Conservation (phyloP, 2,113 vertebrate species). For the Pogona vitticeps region DNA sequence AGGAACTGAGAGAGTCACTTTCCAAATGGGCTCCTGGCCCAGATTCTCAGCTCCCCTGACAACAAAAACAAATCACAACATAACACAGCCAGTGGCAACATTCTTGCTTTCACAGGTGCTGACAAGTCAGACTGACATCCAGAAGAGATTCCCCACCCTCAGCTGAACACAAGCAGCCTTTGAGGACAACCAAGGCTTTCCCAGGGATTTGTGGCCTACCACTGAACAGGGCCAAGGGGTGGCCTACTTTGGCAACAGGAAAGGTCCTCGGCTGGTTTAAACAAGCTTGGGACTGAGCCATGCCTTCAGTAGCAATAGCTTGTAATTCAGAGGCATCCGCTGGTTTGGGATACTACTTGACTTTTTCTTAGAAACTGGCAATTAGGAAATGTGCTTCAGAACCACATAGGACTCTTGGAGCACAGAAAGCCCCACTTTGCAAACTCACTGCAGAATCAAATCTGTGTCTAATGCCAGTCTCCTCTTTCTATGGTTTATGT, state of each 20-base stretch:
- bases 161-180: not conserved
- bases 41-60: conserved; percentile 22
- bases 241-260: not conserved
- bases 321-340: not conserved
- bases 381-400: not conserved
- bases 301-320: not conserved
- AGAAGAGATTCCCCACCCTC: not conserved
- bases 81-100: conserved; percentile 1
- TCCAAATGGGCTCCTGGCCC: not conserved
- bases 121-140: conserved; percentile 14
- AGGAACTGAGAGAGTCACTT: not conserved
- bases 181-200: conserved; percentile 22
- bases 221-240: not conserved
- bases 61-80: conserved; percentile 35
- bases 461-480: not conserved
- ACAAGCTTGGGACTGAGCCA: not conserved
- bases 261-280: not conserved
- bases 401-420: not conserved
- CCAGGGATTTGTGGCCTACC: not conserved
- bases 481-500: not conserved
- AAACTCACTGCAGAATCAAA: not conserved
- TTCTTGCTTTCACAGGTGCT: not conserved
- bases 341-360: not conserved
- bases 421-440: not conserved
- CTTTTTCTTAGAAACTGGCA: not conserved